A percentile compares a stretch with the other conserved stretches of the same genome.
Conservation (phyloP, 2,797 vertebrate genomes). For the Dermochelys coriacea region DNA sequence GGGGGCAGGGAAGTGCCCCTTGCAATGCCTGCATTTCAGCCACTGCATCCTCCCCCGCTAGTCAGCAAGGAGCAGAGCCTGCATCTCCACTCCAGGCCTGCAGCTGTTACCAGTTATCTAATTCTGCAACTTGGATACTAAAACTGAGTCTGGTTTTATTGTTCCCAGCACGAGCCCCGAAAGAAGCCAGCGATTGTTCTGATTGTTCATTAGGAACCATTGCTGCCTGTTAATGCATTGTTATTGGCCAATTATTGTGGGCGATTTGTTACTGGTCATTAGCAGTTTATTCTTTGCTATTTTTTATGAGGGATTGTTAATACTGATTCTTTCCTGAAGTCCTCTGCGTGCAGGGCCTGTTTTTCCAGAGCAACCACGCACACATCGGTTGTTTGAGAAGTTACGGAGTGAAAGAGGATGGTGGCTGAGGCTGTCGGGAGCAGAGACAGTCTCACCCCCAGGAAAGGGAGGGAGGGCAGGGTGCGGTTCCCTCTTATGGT, state of each 20-base stretch:
- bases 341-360: no score
- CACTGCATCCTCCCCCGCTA: neutral
- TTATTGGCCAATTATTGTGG: fast-evolving
- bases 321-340: neutral
- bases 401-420: neutral
- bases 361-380: neutral
- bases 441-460: neutral
- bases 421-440: neutral
- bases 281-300: neutral
- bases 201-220: fast-evolving
- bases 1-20: no score
- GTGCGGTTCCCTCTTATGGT: no score
- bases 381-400: neutral
- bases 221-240: fast-evolving
- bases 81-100: neutral
- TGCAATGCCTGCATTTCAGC: no score
- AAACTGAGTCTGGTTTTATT: neutral
- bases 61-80: neutral
- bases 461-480: neutral
- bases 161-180: no score
- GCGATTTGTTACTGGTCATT: neutral
- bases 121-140: neutral
- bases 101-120: neutral
- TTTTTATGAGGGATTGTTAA: neutral
- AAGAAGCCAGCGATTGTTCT: neutral